Evolutionary conservation across 2,113 vertebrate species (phyloP).

Genomic region (Mormyrus lacerda): DNA sequence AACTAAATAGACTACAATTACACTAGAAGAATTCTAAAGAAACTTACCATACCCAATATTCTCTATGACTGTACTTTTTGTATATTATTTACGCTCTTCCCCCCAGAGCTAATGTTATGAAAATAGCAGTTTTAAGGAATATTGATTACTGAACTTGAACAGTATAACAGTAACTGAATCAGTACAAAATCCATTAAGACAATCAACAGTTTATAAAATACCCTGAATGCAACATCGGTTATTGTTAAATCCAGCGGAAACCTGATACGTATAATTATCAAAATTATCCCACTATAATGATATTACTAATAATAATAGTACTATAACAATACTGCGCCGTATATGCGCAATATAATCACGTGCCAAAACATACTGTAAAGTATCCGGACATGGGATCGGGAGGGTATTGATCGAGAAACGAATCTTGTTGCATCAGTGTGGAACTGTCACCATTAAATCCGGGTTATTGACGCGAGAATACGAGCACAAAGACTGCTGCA

Average conservation of each 20-base stretch:
- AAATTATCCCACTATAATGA: background rate
- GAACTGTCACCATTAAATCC: background rate
- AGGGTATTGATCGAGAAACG: background rate
- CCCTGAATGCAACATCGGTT: background rate
- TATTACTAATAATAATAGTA: background rate
- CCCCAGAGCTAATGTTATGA: background rate
- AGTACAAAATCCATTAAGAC: background rate
- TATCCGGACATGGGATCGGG: background rate
- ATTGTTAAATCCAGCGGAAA: background rate
- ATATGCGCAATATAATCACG: background rate
- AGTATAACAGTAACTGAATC: background rate
- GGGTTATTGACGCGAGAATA: background rate
- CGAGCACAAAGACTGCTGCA: background rate
- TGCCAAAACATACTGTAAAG: background rate
- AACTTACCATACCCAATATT: background rate
- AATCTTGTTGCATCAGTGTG: background rate
- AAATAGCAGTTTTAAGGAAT: background rate
- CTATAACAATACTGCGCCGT: background rate
- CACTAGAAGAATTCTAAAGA: background rate
- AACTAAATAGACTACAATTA: background rate
- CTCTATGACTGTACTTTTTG: background rate
- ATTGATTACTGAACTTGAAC: background rate
- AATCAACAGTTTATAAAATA: background rate
- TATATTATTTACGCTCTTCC: background rate
- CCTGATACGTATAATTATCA: background rate